These are phyloP conservation scores for Ichneumon xanthorius DNA, from an alignment of 2,888 invertebrate genomes.

Conservation along the genomic window DNA sequence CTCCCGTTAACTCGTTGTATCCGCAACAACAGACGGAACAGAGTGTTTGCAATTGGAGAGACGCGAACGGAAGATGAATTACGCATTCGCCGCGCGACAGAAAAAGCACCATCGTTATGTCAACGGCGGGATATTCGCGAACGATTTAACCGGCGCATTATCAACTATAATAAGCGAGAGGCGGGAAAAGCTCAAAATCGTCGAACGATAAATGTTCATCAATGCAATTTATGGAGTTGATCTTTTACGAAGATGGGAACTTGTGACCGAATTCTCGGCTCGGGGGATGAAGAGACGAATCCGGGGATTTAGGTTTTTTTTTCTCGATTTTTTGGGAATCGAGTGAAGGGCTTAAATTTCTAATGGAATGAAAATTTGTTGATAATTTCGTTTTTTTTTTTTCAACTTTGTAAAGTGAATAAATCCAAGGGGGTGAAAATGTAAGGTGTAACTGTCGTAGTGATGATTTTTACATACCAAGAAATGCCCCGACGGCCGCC, in stretches of 20 bases:
- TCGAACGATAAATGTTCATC: too few species aligned
- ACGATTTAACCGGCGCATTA: too few species aligned
- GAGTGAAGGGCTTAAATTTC: background rate
- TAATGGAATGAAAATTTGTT: background rate
- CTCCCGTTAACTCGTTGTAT: background rate
- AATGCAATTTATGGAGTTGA: too few species aligned
- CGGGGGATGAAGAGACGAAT: too few species aligned
- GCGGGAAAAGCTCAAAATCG: too few species aligned
- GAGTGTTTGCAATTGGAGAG: background rate
- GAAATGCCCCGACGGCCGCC: constrained; percentile 79
- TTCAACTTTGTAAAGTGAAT: background rate
- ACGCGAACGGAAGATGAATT: background rate
- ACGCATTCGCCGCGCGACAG: background rate
- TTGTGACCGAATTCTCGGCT: too few species aligned
- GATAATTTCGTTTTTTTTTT: background rate
- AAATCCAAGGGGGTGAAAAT: background rate
- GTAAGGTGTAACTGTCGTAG: background rate
- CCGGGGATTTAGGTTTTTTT: too few species aligned
- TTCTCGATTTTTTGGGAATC: too few species aligned
- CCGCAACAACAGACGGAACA: background rate
- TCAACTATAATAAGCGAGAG: too few species aligned
- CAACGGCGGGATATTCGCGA: background rate
- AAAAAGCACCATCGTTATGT: background rate
- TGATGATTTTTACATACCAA: constrained; percentile 73
- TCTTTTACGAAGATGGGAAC: too few species aligned